A percentile compares a stretch with the other conserved stretches of the same genome.
Conservation (phyloP, 1,140 invertebrate species). For the Mya arenaria region DNA sequence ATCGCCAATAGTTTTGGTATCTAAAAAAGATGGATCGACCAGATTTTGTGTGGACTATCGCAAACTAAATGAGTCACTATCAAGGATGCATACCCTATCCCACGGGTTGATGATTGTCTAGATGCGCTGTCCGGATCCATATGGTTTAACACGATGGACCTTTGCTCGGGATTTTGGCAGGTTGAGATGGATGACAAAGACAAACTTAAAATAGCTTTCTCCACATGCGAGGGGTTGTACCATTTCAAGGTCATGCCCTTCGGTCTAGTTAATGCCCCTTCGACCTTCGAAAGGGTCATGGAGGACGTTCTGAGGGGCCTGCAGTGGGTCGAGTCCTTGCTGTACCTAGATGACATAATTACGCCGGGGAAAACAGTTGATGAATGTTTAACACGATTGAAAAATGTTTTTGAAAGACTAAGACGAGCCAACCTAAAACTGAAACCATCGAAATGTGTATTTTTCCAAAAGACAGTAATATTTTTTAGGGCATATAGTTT, state of each 20-base stretch:
- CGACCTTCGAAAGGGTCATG: too few species aligned
- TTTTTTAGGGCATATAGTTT: constrained; percentile 71
- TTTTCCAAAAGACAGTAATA: constrained; percentile 53
- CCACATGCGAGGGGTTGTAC: not conserved
- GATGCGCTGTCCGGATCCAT: constrained; percentile 7
- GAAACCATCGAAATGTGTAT: constrained; percentile 64
- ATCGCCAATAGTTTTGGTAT: constrained; percentile 2
- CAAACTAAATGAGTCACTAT: constrained; percentile 55
- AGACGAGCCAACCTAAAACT: constrained; percentile 63
- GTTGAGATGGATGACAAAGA: not conserved
- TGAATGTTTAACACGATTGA: not conserved
- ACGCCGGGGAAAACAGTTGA: not conserved
- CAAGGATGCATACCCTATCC: constrained; percentile 48
- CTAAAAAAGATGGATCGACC: constrained; percentile 10
- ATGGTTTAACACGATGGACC: not conserved
- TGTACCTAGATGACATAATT: constrained; percentile 30
- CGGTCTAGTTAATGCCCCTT: too few species aligned
- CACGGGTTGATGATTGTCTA: not conserved
- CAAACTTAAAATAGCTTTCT: too few species aligned
- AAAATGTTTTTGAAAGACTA: too few species aligned
- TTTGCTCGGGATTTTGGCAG: constrained; percentile 11
- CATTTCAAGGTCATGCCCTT: constrained; percentile 11
- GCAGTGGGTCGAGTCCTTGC: not conserved
- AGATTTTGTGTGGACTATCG: constrained; percentile 54
- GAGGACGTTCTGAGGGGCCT: not conserved